These are phyloP conservation scores for Atta texana DNA, from an alignment of 1,140 invertebrate species.

Conservation along the genomic window DNA sequence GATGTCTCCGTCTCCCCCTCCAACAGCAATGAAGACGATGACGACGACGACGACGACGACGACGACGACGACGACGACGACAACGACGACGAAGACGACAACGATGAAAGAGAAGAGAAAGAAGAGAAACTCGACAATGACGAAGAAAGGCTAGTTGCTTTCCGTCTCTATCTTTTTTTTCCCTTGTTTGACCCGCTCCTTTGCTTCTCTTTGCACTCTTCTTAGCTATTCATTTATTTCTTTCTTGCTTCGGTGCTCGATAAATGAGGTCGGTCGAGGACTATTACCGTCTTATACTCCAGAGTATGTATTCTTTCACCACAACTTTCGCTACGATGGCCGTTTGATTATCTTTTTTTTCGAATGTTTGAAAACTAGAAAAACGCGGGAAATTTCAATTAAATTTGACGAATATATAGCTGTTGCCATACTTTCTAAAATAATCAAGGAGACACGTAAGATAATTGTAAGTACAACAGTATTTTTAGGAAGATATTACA, in stretches of 20 bases:
- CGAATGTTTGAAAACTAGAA: not conserved
- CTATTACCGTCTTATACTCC: constrained; percentile 10
- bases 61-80: constrained; percentile 33
- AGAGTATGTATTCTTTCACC: constrained; percentile 1
- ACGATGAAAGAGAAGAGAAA: constrained; percentile 32
- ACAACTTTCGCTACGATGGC: not conserved
- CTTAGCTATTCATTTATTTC: constrained; percentile 35
- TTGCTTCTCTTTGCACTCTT: constrained; percentile 53
- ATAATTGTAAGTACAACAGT: not conserved
- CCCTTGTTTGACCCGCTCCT: constrained; percentile 30
- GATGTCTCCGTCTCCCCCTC: constrained; percentile 79
- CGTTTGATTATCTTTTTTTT: constrained; percentile 12
- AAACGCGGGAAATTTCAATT: constrained; percentile 8
- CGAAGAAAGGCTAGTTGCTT: constrained; percentile 21
- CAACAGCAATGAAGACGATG: constrained; percentile 37
- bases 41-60: constrained; percentile 20
- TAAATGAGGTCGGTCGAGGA: constrained; percentile 7
- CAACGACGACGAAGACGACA: constrained; percentile 30
- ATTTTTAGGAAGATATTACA: not conserved
- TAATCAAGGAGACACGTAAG: not conserved
- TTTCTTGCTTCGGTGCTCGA: constrained; percentile 11
- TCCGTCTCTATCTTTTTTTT: constrained; percentile 43
- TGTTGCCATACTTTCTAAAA: not conserved
- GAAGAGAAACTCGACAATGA: constrained; percentile 27
- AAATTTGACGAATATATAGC: not conserved